Evolutionary conservation across 2,113 vertebrate species (phyloP).

Genomic region (Aptenodytes patagonicus): DNA sequence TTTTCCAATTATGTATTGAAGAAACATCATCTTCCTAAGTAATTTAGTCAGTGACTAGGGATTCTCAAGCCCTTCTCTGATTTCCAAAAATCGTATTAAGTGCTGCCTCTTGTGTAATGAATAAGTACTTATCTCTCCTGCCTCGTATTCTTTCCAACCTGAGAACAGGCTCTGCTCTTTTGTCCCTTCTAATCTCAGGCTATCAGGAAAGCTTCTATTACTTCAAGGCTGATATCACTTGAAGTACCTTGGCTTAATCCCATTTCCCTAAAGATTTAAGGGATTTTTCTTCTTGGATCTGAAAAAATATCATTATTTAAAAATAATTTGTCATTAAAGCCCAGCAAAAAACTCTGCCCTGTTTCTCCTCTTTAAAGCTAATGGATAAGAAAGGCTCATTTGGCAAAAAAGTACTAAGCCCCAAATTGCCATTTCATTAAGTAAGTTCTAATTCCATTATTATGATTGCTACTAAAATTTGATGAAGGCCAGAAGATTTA

Average conservation of each 20-base stretch:
- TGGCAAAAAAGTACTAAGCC: neutral
- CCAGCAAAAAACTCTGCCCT: neutral
- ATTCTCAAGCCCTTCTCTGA: constrained; percentile 19
- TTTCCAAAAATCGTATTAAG: constrained; percentile 38
- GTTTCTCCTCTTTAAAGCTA: constrained; percentile 1
- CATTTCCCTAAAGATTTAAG: constrained; percentile 34
- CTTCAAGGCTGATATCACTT: neutral
- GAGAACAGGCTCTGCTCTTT: constrained; percentile 26
- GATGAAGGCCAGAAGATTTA: neutral
- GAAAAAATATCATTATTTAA: constrained; percentile 8
- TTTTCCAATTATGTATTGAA: neutral
- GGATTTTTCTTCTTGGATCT: constrained; percentile 1
- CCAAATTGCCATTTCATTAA: neutral
- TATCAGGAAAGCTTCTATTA: constrained; percentile 52
- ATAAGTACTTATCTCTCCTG: neutral
- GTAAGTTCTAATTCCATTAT: neutral
- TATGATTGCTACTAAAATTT: constrained; percentile 2
- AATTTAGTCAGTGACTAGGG: neutral
- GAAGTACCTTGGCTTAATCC: constrained; percentile 54
- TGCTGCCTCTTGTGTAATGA: neutral
- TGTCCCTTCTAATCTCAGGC: constrained; percentile 39
- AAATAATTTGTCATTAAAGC: constrained; percentile 12
- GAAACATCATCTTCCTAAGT: neutral
- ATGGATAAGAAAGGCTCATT: neutral
- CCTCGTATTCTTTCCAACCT: neutral